Evolutionary conservation across 2,888 invertebrate genomes (phyloP).

Genomic region (Pristionchus mayeri): DNA sequence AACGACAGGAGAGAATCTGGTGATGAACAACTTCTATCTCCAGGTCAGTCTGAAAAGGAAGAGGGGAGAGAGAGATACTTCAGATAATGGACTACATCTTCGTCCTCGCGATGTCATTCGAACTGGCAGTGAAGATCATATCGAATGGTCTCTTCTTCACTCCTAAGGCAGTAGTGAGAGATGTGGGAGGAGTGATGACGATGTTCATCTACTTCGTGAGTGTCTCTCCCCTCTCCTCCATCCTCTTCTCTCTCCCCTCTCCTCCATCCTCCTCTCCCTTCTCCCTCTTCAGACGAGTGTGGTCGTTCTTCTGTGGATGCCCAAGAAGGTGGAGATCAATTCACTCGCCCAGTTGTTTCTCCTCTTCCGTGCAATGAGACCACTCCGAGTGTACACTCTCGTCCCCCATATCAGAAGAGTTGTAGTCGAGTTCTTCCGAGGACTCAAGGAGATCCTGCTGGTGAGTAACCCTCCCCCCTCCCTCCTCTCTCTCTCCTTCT

Average conservation of each 20-base stretch:
- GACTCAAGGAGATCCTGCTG: slow-evolving; percentile 97
- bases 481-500: too few species aligned
- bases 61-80: neutral
- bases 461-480: slow-evolving; percentile 78
- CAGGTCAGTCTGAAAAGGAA: slow-evolving; percentile 81
- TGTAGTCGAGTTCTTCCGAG: slow-evolving; percentile 96
- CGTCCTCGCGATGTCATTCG: slow-evolving; percentile 97
- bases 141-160: slow-evolving; percentile 99
- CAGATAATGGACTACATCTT: slow-evolving; percentile 93
- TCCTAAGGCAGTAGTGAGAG: slow-evolving; percentile 97
- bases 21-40: slow-evolving; percentile 93
- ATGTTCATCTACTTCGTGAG: slow-evolving; percentile 96
- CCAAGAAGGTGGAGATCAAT: slow-evolving; percentile 89
- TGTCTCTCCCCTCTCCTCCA: too few species aligned
- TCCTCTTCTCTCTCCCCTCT: too few species aligned
- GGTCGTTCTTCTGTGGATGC: slow-evolving; percentile 97
- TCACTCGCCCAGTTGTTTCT: slow-evolving; percentile 94
- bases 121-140: slow-evolving; percentile 92
- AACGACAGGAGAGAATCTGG: slow-evolving; percentile 79
- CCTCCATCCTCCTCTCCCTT: too few species aligned
- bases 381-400: slow-evolving; percentile 93
- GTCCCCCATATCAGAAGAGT: slow-evolving; percentile 99
- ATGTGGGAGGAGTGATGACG: slow-evolving; percentile 95
- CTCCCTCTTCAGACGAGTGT: slow-evolving; percentile 92
- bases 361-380: slow-evolving; percentile 95